A percentile compares a stretch with the other conserved stretches of the same genome.
Evolutionary conservation across 2,113 vertebrate species (phyloP).

Genomic region (Nothobranchius kuhntae): DNA sequence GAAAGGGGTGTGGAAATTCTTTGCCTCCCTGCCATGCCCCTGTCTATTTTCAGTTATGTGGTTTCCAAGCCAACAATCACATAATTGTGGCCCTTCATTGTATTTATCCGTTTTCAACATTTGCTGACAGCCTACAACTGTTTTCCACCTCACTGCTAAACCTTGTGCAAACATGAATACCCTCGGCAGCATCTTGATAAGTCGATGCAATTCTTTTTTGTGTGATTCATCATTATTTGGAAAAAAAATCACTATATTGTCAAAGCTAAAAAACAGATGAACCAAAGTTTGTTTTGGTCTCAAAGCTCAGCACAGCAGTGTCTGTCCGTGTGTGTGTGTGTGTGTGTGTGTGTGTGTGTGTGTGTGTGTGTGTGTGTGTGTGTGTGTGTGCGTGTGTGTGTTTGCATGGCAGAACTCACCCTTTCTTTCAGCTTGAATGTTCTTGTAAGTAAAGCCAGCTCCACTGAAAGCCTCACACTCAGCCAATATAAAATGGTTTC

Average conservation of each 20-base stretch:
- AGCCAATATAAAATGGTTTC: slow-evolving; percentile 45
- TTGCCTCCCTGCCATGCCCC: slow-evolving; percentile 56
- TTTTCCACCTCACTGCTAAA: slow-evolving; percentile 69
- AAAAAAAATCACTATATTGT: slow-evolving; percentile 26
- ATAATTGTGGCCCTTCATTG: slow-evolving; percentile 77
- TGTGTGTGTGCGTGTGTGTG: background rate
- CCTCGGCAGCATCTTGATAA: slow-evolving; percentile 52
- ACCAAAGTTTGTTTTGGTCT: slow-evolving; percentile 22
- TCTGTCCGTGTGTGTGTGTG: slow-evolving; percentile 4
- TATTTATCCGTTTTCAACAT: slow-evolving; percentile 74
- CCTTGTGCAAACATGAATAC: slow-evolving; percentile 67
- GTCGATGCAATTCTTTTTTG: slow-evolving; percentile 50
- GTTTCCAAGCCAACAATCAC: slow-evolving; percentile 76
- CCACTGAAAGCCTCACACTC: slow-evolving; percentile 55
- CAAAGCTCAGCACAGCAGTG: slow-evolving; percentile 10
- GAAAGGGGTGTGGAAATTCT: slow-evolving; percentile 68
- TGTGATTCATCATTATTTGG: slow-evolving; percentile 43
- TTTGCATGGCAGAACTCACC: slow-evolving; percentile 32
- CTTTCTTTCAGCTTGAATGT: slow-evolving; percentile 16
- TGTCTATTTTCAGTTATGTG: slow-evolving; percentile 75
- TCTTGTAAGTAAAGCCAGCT: slow-evolving; percentile 8
- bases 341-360: background rate
- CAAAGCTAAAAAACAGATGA: slow-evolving; percentile 33
- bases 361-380: background rate
- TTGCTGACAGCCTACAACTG: slow-evolving; percentile 75